Conservation (phyloP, 1,140 invertebrate species). For the Paraescarpia echinospica region DNA sequence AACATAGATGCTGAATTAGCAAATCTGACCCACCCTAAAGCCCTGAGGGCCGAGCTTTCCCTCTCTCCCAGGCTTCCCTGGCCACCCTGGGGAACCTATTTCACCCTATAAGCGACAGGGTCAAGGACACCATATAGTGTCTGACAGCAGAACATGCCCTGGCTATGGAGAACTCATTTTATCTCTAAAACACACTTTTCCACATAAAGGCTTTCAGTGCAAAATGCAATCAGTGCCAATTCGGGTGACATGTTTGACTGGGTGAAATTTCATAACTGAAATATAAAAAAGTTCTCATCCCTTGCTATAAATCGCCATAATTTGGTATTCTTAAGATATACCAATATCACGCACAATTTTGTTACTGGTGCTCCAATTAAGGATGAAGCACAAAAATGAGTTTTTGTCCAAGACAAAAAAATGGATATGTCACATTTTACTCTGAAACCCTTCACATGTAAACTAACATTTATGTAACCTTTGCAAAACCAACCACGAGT, state of each 20-base stretch:
- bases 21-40: conserved; percentile 4
- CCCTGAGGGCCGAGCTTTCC: background rate
- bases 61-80: background rate
- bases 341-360: too few species aligned
- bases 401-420: too few species aligned
- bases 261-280: too few species aligned
- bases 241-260: too few species aligned
- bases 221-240: too few species aligned
- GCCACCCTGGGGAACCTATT: background rate
- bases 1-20: background rate
- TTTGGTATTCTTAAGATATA: too few species aligned
- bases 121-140: background rate
- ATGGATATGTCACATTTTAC: too few species aligned
- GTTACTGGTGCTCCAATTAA: too few species aligned
- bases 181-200: background rate
- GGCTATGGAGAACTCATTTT: background rate
- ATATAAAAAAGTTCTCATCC: too few species aligned
- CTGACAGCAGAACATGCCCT: background rate
- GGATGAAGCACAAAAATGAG: too few species aligned
- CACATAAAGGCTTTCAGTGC: background rate
- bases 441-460: too few species aligned
- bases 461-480: background rate
- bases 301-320: too few species aligned
- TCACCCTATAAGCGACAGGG: background rate
- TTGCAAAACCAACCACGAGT: background rate